Evolutionary conservation across 2,797 vertebrate species (phyloP), one percentile per base, ranked within the genome.

Genomic region (Manis pentadactyla): DNA sequence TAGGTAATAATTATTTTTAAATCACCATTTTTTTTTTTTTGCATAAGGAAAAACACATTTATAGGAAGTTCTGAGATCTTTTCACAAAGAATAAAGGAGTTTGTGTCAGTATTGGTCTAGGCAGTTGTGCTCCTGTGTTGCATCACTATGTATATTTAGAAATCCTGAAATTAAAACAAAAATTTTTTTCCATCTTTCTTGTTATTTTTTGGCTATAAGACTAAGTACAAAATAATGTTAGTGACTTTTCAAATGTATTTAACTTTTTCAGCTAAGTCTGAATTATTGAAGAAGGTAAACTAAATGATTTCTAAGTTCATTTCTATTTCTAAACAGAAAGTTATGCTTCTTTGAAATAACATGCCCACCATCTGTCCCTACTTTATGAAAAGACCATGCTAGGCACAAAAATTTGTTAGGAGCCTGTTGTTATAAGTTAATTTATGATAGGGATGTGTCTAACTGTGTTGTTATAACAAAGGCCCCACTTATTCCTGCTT

Each of bases 171-270:
- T 46, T 27, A 86, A 21, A 55, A 34, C 18, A 73, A 75, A n/a
- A 7, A 9, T 4, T 11, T 46, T 85, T 34, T 71, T 63, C 7
- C 19, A 42, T 59, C 6, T 63, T 68, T 31, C 3, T 46, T 89
- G 29, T 66, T 74, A 79, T 51, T 9, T 69, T 89, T 94, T 75
- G 53, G 15, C 18, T 69, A 0, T 57, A 25, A 74, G 18, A 34
- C 53, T 82, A 90, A 37, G 90, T 96, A 42, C 18, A 87, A 95
- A 89, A 73, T 90, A 93, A 69, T 81, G 21, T 55, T 53, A 79
- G 53, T 82, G 51, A 51, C 42, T 5, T 95, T 86, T 78, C 37
- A 64, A 63, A 6, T 92, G 7, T 81, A 18, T 69, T 77, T 77
- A 39, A 64, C 25, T 61, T 34, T 71, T 19, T 89, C 5, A 46